Conservation (phyloP, 1,140 invertebrate species). For the Dendrolimus kikuchii region DNA sequence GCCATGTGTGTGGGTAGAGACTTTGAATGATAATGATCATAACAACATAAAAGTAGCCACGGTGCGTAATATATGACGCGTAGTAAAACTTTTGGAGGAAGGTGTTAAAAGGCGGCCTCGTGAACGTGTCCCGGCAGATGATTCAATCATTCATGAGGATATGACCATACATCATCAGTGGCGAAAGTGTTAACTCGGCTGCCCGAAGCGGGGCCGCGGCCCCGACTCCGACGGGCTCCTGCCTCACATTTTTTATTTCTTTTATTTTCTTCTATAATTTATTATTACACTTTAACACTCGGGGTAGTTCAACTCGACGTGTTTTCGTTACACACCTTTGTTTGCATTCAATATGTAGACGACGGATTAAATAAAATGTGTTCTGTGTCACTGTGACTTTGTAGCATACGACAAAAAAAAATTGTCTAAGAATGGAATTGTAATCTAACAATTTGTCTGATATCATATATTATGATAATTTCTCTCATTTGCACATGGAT, state of each 20-base stretch:
- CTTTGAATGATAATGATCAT: slow-evolving; percentile 63
- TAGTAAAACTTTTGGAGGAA: slow-evolving; percentile 63
- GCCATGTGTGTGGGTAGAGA: slow-evolving; percentile 48
- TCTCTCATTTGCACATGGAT: slow-evolving; percentile 26
- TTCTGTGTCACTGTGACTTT: slow-evolving; percentile 16
- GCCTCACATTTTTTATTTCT: slow-evolving; percentile 31
- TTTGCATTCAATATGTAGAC: slow-evolving; percentile 16
- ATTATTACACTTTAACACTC: slow-evolving; percentile 24
- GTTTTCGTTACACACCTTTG: slow-evolving; percentile 15
- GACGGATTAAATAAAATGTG: slow-evolving; percentile 16
- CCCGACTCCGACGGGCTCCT: slow-evolving; percentile 37
- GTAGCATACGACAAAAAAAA: no score
- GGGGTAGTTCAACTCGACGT: slow-evolving; percentile 8
- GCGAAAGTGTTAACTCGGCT: slow-evolving; percentile 55
- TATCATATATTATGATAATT: slow-evolving; percentile 5
- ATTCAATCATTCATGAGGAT: slow-evolving; percentile 68
- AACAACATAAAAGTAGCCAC: slow-evolving; percentile 62
- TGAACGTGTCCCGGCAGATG: slow-evolving; percentile 55
- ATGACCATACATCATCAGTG: slow-evolving; percentile 62
- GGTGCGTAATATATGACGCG: slow-evolving; percentile 52
- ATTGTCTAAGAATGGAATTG: no score
- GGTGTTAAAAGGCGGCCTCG: slow-evolving; percentile 60
- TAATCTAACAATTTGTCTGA: no score
- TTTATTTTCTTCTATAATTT: slow-evolving; percentile 38
- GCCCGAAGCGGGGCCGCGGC: slow-evolving; percentile 11